Evolutionary conservation across 1,140 invertebrate genomes (phyloP).

Genomic region (Drosophila simulans): DNA sequence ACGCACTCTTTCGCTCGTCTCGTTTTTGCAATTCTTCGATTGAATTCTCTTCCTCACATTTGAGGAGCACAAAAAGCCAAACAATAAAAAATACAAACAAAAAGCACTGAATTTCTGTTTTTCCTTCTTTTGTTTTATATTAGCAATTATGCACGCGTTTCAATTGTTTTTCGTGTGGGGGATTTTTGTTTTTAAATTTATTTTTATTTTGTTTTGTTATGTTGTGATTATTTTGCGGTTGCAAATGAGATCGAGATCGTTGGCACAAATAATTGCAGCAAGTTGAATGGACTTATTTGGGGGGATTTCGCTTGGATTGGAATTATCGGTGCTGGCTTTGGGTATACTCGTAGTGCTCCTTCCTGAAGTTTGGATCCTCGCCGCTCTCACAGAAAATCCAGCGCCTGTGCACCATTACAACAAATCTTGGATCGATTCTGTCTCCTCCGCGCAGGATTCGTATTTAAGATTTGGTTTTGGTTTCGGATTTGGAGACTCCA

Average conservation of each 20-base stretch:
- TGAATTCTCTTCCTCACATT: slow-evolving; percentile 25
- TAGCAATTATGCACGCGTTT: slow-evolving; percentile 42
- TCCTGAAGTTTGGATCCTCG: slow-evolving; percentile 47
- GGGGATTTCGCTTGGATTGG: background rate
- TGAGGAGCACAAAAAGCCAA: slow-evolving; percentile 28
- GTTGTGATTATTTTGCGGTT: slow-evolving; percentile 29
- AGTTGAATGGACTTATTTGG: slow-evolving; percentile 63
- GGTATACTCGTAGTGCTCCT: slow-evolving; percentile 67
- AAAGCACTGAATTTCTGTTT: slow-evolving; percentile 23
- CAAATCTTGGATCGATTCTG: slow-evolving; percentile 26
- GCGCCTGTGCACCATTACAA: slow-evolving; percentile 66
- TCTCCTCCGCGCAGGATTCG: slow-evolving; percentile 17
- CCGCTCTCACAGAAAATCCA: slow-evolving; percentile 49
- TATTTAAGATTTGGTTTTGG: background rate
- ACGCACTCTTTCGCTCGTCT: slow-evolving; percentile 14
- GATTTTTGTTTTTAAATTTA: slow-evolving; percentile 1
- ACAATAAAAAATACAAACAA: slow-evolving; percentile 48
- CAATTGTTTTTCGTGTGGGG: slow-evolving; percentile 27
- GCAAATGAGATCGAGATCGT: slow-evolving; percentile 29
- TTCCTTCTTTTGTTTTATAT: slow-evolving; percentile 6
- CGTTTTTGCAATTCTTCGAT: slow-evolving; percentile 20
- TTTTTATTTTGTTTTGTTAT: slow-evolving; percentile 24
- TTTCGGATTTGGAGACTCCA: background rate
- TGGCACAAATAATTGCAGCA: slow-evolving; percentile 48
- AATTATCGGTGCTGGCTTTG: slow-evolving; percentile 65